Conservation (phyloP, 1,140 invertebrate genomes). For the Drosophila varians region DNA sequence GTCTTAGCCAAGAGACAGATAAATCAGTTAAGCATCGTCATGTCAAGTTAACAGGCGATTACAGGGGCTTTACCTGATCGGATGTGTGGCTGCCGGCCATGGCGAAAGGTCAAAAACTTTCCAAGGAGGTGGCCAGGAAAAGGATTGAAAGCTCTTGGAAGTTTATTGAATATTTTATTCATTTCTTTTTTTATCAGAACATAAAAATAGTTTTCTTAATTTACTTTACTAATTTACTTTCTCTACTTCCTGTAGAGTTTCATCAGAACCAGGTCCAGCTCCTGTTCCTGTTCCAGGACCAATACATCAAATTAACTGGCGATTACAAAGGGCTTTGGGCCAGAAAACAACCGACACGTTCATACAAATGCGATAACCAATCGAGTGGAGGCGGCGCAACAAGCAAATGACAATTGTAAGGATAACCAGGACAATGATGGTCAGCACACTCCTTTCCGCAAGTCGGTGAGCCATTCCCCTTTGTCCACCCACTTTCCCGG, state of each 20-base stretch:
- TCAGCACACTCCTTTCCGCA: conserved; percentile 32
- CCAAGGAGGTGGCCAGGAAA: neutral
- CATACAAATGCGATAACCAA: conserved; percentile 32
- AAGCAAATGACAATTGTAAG: conserved; percentile 76
- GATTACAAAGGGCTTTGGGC: conserved; percentile 61
- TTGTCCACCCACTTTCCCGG: neutral
- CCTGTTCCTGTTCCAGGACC: neutral
- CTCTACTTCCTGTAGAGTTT: too few relatives aligned
- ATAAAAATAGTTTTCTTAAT: too few relatives aligned
- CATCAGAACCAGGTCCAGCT: neutral
- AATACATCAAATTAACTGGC: conserved; percentile 62
- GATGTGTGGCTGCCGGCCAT: conserved; percentile 5
- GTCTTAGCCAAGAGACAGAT: conserved; percentile 47
- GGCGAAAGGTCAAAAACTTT: conserved; percentile 8
- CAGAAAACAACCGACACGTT: conserved; percentile 7
- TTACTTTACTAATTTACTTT: too few relatives aligned
- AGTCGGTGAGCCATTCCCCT: neutral
- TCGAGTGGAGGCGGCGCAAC: conserved; percentile 54
- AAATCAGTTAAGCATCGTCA: conserved; percentile 58
- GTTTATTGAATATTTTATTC: too few relatives aligned
- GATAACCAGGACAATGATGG: conserved; percentile 53
- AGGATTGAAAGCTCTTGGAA: too few relatives aligned
- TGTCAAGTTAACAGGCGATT: conserved; percentile 63
- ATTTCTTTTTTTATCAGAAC: too few relatives aligned
- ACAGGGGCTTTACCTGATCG: conserved; percentile 52